Conservation (phyloP, 2,113 vertebrate species). For the Paratilapia polleni region DNA sequence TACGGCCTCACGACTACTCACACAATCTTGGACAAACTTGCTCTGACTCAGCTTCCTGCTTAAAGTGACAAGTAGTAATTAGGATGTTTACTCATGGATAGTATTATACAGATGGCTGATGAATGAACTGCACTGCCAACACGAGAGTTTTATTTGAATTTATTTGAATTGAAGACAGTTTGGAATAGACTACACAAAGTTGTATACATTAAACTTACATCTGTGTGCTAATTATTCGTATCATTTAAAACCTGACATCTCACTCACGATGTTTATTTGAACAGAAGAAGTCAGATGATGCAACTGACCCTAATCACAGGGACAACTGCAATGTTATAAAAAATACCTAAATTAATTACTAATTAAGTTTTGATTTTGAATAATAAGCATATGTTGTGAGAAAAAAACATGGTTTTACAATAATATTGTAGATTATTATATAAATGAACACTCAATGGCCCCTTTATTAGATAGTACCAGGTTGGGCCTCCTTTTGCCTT, state of each 20-base stretch:
- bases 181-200: no score
- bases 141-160: not conserved
- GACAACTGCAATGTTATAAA: no score
- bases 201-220: not conserved
- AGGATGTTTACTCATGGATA: not conserved
- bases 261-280: not conserved
- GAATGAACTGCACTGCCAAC: not conserved
- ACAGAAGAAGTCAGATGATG: not conserved
- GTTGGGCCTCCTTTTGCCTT: no score
- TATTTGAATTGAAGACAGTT: not conserved
- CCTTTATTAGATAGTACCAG: no score
- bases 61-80: not conserved
- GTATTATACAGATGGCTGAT: not conserved
- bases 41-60: slow-evolving; percentile 17
- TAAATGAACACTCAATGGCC: no score
- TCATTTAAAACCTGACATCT: not conserved
- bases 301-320: not conserved
- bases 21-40: not conserved
- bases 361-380: no score
- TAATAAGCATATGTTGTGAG: no score
- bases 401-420: no score
- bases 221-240: not conserved
- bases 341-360: no score
- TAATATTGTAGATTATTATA: no score
- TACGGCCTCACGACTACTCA: not conserved